Conservation (phyloP, 2,888 invertebrate genomes). For the Coelopa pilipes region DNA sequence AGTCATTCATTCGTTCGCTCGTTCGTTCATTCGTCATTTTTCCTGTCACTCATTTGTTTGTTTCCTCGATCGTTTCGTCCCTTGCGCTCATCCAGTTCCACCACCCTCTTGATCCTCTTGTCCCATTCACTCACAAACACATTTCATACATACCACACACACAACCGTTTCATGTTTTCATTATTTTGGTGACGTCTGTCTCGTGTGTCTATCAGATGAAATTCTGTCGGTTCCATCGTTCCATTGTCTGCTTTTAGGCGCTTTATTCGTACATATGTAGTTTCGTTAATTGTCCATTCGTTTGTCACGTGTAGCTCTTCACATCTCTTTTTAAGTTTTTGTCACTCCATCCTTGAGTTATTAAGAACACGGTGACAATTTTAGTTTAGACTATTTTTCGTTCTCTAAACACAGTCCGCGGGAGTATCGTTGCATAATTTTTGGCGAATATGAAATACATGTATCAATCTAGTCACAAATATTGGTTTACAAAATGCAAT, state of each 20-base stretch:
- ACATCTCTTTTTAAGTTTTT: background rate
- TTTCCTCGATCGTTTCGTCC: constrained; percentile 11
- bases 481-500: too few relatives aligned
- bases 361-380: too few relatives aligned
- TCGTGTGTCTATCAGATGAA: constrained; percentile 1
- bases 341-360: too few relatives aligned
- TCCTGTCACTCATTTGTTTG: constrained; percentile 12
- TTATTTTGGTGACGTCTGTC: background rate
- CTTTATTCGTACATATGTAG: background rate
- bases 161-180: constrained; percentile 30
- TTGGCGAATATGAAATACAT: too few relatives aligned
- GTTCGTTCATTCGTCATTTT: constrained; percentile 18
- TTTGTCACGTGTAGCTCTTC: background rate
- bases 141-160: constrained; percentile 20
- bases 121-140: background rate
- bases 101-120: constrained; percentile 31
- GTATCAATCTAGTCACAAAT: too few relatives aligned
- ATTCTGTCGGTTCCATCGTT: background rate
- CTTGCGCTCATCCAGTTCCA: constrained; percentile 15
- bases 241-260: constrained; percentile 13
- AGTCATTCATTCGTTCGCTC: constrained; percentile 30
- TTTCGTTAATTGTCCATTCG: background rate
- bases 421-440: too few relatives aligned
- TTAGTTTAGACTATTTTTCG: too few relatives aligned
- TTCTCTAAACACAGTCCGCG: too few relatives aligned